Evolutionary conservation across 1,140 invertebrate species (phyloP), one percentile per base, ranked within the genome.

Genomic region (Nylanderia fulva): DNA sequence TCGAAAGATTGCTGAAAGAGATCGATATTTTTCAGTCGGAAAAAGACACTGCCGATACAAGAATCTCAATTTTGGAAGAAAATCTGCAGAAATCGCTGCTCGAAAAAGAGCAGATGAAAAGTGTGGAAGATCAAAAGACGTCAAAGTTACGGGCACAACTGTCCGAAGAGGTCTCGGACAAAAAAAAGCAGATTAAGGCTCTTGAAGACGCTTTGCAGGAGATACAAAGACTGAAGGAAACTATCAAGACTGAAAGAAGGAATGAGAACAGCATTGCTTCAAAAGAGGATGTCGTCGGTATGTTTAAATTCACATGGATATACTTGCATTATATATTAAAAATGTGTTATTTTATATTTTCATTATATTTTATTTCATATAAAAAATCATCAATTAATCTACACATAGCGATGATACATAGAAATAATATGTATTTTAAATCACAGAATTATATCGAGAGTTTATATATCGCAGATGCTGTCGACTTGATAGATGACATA

Each of bases 211-310:
- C 92, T 18, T 79, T 90, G 45, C 83, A 91, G 8, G 92, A 94
- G 82, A 91, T 94, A 85, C 83, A 92, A 86, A 92, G 91, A 86
- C 91, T 94, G 69, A 93, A 93, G 74, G 88, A 90, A 29, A 85
- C 69, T n/a, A 85, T 91, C 69, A 86, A 89, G 71, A 88, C 86
- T 85, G 79, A 84, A 27, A 86, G 68, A 58, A 85, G 79, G 0
- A 63, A 48, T 7, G 24, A 77, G 27, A 69, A 72, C 2, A 45
- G 79, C 5, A 39, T 69, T 42, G 58, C 21, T 45, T 42, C 60
- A 0, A 79, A 63, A 15, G 83, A 74, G 27, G 79, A 90, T 36
- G 29, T 33, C 29, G 29, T 75, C 61, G 90, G 91, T 92, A 88
- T 18, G 75, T 85, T n/a, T 52, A 48, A 18, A 48, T 33, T 1